Conservation (phyloP, 2,113 vertebrate species). For the Vimba vimba region DNA sequence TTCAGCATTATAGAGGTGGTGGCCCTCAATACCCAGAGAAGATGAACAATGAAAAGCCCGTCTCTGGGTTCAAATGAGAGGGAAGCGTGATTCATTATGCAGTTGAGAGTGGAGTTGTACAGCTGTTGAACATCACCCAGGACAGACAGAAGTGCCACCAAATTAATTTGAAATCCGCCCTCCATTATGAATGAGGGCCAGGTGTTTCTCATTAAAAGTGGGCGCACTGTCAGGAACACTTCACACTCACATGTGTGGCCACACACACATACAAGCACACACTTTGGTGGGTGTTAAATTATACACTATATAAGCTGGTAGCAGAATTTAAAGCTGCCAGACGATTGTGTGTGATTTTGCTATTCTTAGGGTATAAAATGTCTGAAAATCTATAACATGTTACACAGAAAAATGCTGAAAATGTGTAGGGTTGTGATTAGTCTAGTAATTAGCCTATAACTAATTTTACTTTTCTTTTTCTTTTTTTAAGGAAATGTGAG, state of each 20-base stretch:
- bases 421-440: not conserved
- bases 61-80: constrained; percentile 59
- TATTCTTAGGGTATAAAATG: not conserved
- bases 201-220: constrained; percentile 76
- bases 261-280: not conserved
- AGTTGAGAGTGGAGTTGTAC: constrained; percentile 66
- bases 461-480: not conserved
- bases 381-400: not conserved
- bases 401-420: not conserved
- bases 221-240: constrained; percentile 54
- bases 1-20: constrained; percentile 10
- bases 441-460: not conserved
- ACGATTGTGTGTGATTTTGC: not conserved
- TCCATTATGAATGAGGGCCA: constrained; percentile 79
- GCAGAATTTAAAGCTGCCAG: constrained; percentile 48
- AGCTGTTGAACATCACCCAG: constrained; percentile 74
- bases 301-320: constrained; percentile 60
- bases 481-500: not conserved
- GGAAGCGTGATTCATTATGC: constrained; percentile 72
- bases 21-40: constrained; percentile 29
- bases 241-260: constrained; percentile 29
- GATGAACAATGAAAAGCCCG: constrained; percentile 61
- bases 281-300: constrained; percentile 24
- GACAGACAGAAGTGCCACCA: constrained; percentile 69
- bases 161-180: constrained; percentile 75